A percentile compares a stretch with the other conserved stretches of the same genome.
Conservation (phyloP, 2,797 vertebrate species). For the Tragelaphus oryx region DNA sequence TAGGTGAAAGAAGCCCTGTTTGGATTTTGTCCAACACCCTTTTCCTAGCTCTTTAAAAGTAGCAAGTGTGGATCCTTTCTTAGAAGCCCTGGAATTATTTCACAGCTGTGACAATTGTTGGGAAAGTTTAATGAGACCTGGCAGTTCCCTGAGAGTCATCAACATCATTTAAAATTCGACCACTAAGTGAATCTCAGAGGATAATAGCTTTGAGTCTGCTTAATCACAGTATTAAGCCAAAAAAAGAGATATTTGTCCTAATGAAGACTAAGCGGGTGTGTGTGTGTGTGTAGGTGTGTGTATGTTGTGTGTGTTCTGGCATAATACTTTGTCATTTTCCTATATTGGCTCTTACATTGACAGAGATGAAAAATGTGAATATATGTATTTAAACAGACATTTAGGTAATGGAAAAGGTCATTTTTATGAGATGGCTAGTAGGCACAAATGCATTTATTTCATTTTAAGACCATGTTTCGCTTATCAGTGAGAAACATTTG, state of each 20-base stretch:
- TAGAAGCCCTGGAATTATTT: conserved; percentile 7
- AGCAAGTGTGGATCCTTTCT: conserved; percentile 1
- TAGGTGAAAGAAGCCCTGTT: not conserved
- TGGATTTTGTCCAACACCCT: not conserved
- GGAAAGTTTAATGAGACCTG: conserved; percentile 24
- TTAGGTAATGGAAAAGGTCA: conserved; percentile 9
- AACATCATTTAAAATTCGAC: conserved; percentile 43
- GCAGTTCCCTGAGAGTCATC: conserved; percentile 27
- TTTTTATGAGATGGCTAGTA: not conserved
- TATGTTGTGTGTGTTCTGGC: not conserved
- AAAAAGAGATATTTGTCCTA: conserved; percentile 17
- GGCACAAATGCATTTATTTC: conserved; percentile 27
- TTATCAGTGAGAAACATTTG: conserved; percentile 27
- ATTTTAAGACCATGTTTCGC: conserved; percentile 40
- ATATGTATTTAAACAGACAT: not conserved
- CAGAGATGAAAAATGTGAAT: conserved; percentile 24
- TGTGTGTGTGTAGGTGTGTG: not conserved
- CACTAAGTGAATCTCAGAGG: not conserved
- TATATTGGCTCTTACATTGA: not conserved
- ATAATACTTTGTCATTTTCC: not conserved
- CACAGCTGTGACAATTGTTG: not conserved
- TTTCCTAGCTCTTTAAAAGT: conserved; percentile 13
- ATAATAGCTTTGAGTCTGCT: not conserved
- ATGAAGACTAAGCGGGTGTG: not conserved
- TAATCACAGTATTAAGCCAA: not conserved